These are phyloP conservation scores for Bimastos eiseni DNA, from an alignment of 2,888 invertebrate species.

Conservation along the genomic window DNA sequence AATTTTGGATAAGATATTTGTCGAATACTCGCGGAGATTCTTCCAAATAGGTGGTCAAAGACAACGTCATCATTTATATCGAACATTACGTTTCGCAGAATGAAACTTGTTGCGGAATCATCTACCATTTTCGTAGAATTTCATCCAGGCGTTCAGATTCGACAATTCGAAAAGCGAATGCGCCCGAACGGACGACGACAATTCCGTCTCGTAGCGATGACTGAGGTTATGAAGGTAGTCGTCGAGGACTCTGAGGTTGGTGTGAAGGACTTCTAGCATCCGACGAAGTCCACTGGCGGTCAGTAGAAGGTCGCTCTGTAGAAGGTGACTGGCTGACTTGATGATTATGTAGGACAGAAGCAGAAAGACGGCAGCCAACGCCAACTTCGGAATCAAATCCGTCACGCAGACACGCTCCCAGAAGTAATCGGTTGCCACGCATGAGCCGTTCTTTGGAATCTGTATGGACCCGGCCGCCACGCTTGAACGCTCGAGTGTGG, in stretches of 20 bases:
- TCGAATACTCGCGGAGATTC: too few relatives aligned
- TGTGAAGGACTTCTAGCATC: not conserved
- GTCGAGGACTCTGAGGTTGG: not conserved
- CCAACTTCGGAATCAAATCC: constrained; percentile 7
- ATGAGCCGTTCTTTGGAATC: not conserved
- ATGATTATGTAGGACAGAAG: not conserved
- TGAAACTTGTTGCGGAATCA: not conserved
- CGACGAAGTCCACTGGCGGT: not conserved
- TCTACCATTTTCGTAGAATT: constrained; percentile 5
- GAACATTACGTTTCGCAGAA: not conserved
- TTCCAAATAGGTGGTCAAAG: too few relatives aligned
- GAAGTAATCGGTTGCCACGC: constrained; percentile 1
- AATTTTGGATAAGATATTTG: too few relatives aligned
- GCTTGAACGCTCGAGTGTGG: not conserved
- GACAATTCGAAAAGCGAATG: not conserved
- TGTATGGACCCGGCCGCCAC: not conserved
- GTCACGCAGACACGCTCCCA: not conserved
- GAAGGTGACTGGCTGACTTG: not conserved
- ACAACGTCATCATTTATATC: not conserved
- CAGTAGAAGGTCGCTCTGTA: constrained; percentile 14
- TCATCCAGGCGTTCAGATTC: not conserved
- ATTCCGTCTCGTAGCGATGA: not conserved
- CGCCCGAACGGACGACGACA: not conserved
- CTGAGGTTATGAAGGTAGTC: not conserved
- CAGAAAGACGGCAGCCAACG: not conserved